Conservation (phyloP, 1,140 invertebrate species). For the Drosophila quadrilineata region DNA sequence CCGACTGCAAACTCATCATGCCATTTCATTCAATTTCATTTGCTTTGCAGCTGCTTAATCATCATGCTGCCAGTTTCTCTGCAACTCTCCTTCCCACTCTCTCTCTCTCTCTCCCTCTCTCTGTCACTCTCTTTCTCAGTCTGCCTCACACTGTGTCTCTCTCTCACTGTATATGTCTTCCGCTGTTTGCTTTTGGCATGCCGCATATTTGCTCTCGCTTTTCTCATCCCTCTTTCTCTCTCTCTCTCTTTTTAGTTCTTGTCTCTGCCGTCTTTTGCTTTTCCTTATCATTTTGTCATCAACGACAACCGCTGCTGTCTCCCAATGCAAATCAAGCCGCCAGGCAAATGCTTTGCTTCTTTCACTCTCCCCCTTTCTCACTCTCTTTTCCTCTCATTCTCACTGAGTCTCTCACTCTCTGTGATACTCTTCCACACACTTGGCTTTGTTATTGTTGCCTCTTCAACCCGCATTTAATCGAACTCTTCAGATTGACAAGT, state of each 20-base stretch:
- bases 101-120: neutral
- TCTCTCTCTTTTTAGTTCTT: neutral
- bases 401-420: too few relatives aligned
- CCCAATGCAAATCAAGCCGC: conserved; percentile 37
- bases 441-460: too few relatives aligned
- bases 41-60: conserved; percentile 16
- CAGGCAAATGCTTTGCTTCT: conserved; percentile 4
- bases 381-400: neutral
- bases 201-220: neutral
- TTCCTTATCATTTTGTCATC: conserved; percentile 46
- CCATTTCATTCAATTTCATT: conserved; percentile 18
- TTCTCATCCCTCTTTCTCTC: neutral
- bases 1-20: too few relatives aligned
- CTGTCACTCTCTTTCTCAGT: neutral
- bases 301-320: conserved; percentile 21
- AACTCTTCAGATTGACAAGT: conserved; percentile 42
- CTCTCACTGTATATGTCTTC: conserved; percentile 29
- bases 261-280: neutral
- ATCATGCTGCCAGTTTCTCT: neutral
- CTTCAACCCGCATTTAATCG: conserved; percentile 22
- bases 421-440: too few relatives aligned
- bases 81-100: neutral
- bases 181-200: conserved; percentile 34
- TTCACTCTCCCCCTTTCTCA: neutral
- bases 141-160: conserved; percentile 10